These are phyloP conservation scores for Ctenodactylus gundi DNA, from an alignment of 2,113 vertebrate species.

Conservation along the genomic window DNA sequence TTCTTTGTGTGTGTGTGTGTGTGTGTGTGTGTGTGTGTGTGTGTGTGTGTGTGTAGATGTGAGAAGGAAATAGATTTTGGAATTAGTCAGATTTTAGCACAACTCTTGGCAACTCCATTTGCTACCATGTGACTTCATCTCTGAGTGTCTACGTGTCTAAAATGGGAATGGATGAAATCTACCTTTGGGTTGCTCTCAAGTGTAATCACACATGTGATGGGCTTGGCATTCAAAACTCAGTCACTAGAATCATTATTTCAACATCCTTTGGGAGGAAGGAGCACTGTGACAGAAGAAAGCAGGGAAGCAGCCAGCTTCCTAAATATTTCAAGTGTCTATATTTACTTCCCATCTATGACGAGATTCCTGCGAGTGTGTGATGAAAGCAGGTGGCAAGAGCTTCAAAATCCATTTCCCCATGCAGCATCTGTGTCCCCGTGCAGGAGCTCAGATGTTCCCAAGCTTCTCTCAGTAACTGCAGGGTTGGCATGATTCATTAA, in stretches of 20 bases:
- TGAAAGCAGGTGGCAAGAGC: neutral
- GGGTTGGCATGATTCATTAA: neutral
- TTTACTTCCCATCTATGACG: neutral
- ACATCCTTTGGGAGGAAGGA: neutral
- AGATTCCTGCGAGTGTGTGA: neutral
- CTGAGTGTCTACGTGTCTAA: neutral
- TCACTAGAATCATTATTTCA: neutral
- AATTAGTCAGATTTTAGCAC: neutral
- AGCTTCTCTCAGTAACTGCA: neutral
- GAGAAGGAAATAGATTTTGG: neutral
- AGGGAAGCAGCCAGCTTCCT: neutral
- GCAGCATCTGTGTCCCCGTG: neutral
- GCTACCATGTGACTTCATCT: neutral
- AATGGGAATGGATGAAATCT: neutral
- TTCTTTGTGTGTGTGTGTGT: neutral
- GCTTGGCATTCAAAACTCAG: neutral
- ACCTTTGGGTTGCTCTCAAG: neutral
- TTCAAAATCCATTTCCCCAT: fast-evolving
- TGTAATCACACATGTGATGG: neutral
- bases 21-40: neutral
- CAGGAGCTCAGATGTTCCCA: neutral
- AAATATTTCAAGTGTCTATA: neutral
- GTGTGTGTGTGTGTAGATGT: neutral
- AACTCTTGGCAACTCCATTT: neutral
- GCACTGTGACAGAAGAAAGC: neutral